Conservation (phyloP, 2,113 vertebrate genomes). For the Tyrannus savana region DNA sequence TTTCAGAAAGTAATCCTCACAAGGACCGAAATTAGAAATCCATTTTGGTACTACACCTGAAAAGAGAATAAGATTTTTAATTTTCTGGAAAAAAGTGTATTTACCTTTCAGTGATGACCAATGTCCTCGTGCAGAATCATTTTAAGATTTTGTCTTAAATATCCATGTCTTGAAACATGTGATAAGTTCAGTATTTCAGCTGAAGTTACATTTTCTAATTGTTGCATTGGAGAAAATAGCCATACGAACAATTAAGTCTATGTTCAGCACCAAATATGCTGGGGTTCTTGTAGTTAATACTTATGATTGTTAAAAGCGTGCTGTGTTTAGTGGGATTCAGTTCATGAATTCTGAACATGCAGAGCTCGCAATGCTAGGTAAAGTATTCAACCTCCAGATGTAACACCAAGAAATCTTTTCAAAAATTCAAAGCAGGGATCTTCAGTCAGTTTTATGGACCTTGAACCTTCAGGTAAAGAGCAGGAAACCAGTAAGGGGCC, state of each 20-base stretch:
- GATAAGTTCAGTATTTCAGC: background rate
- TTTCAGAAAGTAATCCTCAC: background rate
- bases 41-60: background rate
- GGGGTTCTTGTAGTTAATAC: background rate
- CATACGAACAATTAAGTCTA: background rate
- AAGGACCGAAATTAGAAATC: background rate
- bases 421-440: background rate
- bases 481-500: background rate
- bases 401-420: background rate
- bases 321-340: background rate
- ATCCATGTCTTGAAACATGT: background rate
- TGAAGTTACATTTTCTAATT: background rate
- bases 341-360: background rate
- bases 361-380: background rate
- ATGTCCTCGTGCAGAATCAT: background rate
- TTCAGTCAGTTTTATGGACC: background rate
- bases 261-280: background rate
- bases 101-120: background rate
- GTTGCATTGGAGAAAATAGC: background rate
- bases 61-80: background rate
- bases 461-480: background rate
- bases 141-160: background rate
- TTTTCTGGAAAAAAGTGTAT: background rate
- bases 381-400: background rate
- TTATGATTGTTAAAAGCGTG: background rate